phyloP scores from a whole-genome alignment of 2,113 vertebrate genomes.

The Etheostoma spectabile region DNA sequence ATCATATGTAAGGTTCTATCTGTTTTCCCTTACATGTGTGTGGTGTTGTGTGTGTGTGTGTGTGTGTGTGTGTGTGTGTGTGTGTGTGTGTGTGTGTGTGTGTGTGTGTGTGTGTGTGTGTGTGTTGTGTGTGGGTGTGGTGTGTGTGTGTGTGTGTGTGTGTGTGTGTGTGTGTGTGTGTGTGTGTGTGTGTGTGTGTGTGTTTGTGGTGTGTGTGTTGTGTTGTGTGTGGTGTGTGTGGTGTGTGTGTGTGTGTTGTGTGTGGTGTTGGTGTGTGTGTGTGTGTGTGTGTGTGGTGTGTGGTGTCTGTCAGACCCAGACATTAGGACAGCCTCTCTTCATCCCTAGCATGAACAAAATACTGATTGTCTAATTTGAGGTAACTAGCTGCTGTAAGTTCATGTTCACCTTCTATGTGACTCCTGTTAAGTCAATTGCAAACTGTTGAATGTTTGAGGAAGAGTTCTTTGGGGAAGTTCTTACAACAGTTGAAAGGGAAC shows the following conservation, averaged over 20 bases:
- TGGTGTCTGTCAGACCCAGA: no score
- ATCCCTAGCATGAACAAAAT: not conserved
- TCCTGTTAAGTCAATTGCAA: not conserved
- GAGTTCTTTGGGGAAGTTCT: not conserved
- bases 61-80: not conserved
- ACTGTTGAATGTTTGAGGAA: not conserved
- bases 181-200: not conserved
- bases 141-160: no score
- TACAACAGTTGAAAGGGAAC: not conserved
- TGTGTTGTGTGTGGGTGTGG: no score
- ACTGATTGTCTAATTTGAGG: not conserved
- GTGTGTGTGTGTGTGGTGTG: not conserved
- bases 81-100: no score
- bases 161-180: not conserved
- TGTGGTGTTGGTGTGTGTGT: not conserved
- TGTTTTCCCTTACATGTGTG: no score
- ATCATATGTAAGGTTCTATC: slow-evolving; percentile 80
- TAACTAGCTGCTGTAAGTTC: not conserved
- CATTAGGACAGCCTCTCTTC: no score
- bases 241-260: no score
- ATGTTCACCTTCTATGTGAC: not conserved
- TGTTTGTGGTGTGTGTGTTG: no score
- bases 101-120: no score
- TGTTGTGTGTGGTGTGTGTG: no score
- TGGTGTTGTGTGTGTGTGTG: not conserved